Percentiles rank a stretch among this genome's conserved stretches.
Conservation (phyloP, 2,888 invertebrate genomes). For the Polyploca ridens region DNA sequence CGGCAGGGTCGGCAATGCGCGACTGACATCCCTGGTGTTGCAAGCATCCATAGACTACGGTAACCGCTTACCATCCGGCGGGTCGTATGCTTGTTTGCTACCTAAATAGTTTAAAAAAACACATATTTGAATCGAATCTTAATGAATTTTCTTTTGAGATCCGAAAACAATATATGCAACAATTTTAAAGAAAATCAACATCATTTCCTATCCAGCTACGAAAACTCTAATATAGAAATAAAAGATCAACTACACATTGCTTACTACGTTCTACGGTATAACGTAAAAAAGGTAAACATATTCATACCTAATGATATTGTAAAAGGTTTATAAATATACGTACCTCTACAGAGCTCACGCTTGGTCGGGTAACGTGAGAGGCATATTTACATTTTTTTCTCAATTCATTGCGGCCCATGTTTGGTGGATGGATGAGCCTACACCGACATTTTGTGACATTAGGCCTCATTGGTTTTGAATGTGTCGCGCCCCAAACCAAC, state of each 20-base stretch:
- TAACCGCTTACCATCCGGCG: no score
- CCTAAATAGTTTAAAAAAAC: no score
- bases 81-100: no score
- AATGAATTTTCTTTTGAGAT: background rate
- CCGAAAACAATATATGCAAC: background rate
- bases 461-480: conserved; percentile 81
- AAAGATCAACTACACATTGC: background rate
- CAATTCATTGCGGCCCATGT: conserved; percentile 62
- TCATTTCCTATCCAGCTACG: background rate
- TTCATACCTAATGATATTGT: conserved; percentile 10
- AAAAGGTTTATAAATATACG: conserved; percentile 11
- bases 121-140: background rate
- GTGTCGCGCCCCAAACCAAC: conserved; percentile 64
- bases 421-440: conserved; percentile 66
- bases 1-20: no score
- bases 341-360: conserved; percentile 56
- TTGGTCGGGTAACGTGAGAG: conserved; percentile 55
- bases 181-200: background rate
- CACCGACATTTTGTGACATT: conserved; percentile 77
- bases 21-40: no score
- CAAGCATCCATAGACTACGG: no score
- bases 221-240: background rate
- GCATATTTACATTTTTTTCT: conserved; percentile 70
- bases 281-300: conserved; percentile 6
- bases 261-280: background rate